Evolutionary conservation across 1,140 invertebrate species (phyloP), one percentile per base, ranked within the genome.

Genomic region (Drosophila hydei): DNA sequence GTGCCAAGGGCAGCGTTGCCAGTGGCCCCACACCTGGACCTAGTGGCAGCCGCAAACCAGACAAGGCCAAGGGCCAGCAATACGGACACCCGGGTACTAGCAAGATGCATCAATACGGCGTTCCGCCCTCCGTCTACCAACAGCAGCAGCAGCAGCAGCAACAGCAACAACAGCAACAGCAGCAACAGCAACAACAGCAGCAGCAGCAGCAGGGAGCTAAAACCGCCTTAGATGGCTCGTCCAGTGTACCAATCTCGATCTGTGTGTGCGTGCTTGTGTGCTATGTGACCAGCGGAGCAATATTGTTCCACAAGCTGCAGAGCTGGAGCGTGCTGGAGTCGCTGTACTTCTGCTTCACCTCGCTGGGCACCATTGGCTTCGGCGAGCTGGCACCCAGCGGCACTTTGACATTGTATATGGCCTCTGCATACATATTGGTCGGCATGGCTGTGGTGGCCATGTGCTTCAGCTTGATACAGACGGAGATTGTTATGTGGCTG

Each of bases 401-500:
- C 6, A 69, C 77, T 0, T 4, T 91, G 8, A 96, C 94, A 4
- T 92, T 95, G 69, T 94, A 96, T 52, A 95, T 95, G 12, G 94
- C 94, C 85, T 95, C 93, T 77, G 94, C 94, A 48, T 99, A 99
- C 91, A 96, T 99, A 47, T 93, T 99, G 23, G 94, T 98, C 42
- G 98, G 98, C 14, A 97, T 99, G 94, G 97, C 98, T 4, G 93
- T 99, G 55, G 95, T 99, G 64, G 98, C 98, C 14, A 99, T 99
- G 96, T 98, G 97, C 92, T 99, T 98, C 92, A 98, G 97, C 91
- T 93, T 99, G 45, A 97, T 99, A 67, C 97, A 99, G 92, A 97
- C 98, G 80, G 97, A 99, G 92, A 95, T 98, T 75, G 94, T 96
- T 62, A 91, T 93, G 60, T 92, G 94, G 79, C 91, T 95, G 81